These are phyloP conservation scores for Serrognathus titanus DNA, from an alignment of 2,888 invertebrate species.

Conservation along the genomic window DNA sequence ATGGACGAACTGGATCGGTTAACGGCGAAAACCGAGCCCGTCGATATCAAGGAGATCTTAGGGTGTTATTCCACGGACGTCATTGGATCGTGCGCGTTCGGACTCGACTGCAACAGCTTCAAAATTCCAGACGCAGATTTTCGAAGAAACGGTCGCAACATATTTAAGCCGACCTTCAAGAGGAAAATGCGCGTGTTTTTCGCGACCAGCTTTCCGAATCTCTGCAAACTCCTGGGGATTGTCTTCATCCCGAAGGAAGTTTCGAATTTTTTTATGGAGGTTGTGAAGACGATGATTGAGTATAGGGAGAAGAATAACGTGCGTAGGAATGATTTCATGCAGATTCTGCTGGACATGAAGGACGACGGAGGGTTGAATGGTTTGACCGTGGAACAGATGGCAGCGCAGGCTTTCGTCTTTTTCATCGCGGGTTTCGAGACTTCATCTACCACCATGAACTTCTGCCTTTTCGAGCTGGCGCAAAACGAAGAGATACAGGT, in stretches of 20 bases:
- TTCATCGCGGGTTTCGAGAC: conserved; percentile 53
- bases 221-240: conserved; percentile 22
- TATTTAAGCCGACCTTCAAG: conserved; percentile 16
- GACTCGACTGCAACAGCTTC: conserved; percentile 55
- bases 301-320: conserved; percentile 28
- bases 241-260: conserved; percentile 25
- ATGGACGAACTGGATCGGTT: conserved; percentile 28
- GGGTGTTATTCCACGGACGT: conserved; percentile 52
- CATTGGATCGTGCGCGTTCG: conserved; percentile 54
- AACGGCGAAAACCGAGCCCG: conserved; percentile 25
- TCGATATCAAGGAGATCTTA: conserved; percentile 48
- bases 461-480: conserved; percentile 46
- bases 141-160: conserved; percentile 18
- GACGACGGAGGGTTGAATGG: conserved; percentile 16
- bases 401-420: conserved; percentile 48
- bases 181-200: conserved; percentile 39
- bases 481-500: conserved; percentile 46
- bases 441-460: conserved; percentile 46
- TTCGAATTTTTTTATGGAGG: conserved; percentile 30
- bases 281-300: conserved; percentile 31
- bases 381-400: conserved; percentile 31
- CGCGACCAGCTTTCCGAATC: conserved; percentile 44
- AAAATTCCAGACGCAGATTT: conserved; percentile 52
- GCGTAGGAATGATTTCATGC: conserved; percentile 42
- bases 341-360: conserved; percentile 37